Base-by-base conservation (phyloP, 2,888 invertebrate genomes). In the Thera obeliscata region DNA sequence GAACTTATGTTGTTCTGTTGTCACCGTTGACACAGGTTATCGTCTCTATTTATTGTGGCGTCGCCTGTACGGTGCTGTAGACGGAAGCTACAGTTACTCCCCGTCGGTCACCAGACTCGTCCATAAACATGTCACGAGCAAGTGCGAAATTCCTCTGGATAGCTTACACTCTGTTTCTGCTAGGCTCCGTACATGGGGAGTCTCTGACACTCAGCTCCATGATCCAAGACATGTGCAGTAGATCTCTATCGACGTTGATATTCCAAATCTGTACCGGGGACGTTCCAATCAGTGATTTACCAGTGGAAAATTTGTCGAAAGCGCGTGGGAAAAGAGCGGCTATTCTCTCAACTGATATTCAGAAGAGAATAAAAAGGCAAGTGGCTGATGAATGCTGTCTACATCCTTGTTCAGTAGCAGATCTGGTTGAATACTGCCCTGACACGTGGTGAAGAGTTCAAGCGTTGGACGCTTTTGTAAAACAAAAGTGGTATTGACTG, bases 21-120 rank as follows among this genome's bases (percentile, higher is more conserved):
- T 85, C 84, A 85, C 81, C 81, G 85, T 87, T 90, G 89, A 91
- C 89, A 89, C 86, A 88, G 90, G 92, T 90, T 93, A 92, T 92
- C 92, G 76, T 77, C 78, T 87, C 83, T 90, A 89, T 91, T 90
- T 91, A 88, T 86, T 89, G 84, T 84, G 83, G 77, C 84, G 84
- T 81, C 81, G 76, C 76, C 80, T 80, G 74, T 71, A 77, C 72
- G 79, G 75, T 76, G 79, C 82, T 78, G 82, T 83, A 89, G 86
- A 90, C 88, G 91, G 90, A 90, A 90, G 85, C 84, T 79, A 80
- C 85, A 89, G 90, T 90, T 81, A 80, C 82, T 78, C 72, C 71
- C 66, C 71, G 79, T 74, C 79, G 78, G 79, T 73, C 79, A 78
- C 75, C 77, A 79, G 78, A 80, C 78, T 63, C 72, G 63, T 56